A percentile compares a stretch with the other conserved stretches of the same genome.
phyloP scores from a whole-genome alignment of 2,113 vertebrate genomes.

The Cettia cetti region DNA sequence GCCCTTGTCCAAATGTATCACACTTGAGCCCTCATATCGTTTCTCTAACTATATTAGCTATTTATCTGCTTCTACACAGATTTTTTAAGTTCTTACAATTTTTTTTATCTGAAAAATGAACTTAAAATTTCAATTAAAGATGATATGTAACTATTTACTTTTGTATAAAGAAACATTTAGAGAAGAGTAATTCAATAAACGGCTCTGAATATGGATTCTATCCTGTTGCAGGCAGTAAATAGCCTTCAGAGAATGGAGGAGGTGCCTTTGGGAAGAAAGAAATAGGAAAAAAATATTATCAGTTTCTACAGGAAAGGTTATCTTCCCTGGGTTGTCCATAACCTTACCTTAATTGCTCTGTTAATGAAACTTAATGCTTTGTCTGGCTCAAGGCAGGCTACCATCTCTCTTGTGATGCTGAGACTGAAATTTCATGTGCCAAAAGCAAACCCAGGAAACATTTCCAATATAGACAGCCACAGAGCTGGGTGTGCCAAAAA shows the following conservation, averaged over 20 bases:
- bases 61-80: neutral
- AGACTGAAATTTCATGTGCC: neutral
- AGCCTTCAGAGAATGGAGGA: neutral
- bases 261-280: neutral
- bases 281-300: neutral
- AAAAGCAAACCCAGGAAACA: neutral
- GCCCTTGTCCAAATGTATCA: neutral
- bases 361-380: neutral
- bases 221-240: neutral
- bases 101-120: neutral
- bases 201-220: neutral
- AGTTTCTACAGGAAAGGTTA: neutral
- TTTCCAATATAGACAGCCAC: neutral
- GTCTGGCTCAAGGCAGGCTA: neutral
- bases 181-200: neutral
- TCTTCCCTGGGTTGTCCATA: neutral
- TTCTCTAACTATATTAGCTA: neutral
- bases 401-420: neutral
- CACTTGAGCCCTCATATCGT: neutral
- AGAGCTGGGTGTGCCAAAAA: neutral
- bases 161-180: neutral
- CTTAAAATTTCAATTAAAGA: neutral
- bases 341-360: neutral
- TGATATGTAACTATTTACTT: neutral
- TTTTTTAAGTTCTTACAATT: neutral